Percentiles rank a stretch among this genome's conserved stretches.
These are phyloP conservation scores for Petrosia ficiformis DNA, from an alignment of 37 sponge, comb jelly and placozoan species.

Conservation along the genomic window DNA sequence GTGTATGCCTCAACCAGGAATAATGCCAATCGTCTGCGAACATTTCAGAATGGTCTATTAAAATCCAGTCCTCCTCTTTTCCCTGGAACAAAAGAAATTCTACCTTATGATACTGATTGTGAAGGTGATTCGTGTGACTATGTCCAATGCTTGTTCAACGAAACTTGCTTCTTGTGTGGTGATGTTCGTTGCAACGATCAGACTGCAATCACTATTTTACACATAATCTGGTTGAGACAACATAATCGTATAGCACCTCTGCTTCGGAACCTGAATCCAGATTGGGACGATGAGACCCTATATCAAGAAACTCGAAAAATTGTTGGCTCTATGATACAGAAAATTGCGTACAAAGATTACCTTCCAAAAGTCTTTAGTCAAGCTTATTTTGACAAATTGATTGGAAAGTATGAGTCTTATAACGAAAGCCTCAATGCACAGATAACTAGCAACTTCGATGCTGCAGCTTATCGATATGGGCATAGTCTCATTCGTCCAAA, in stretches of 20 bases:
- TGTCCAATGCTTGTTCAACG: neutral
- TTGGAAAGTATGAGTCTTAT: conserved; percentile 34
- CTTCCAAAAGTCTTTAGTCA: conserved; percentile 65
- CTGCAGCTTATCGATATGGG: conserved; percentile 70
- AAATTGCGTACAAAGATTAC: conserved; percentile 66
- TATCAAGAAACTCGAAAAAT: conserved; percentile 85
- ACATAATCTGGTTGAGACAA: conserved; percentile 92
- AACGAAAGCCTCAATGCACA: conserved; percentile 36
- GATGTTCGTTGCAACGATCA: conserved; percentile 83
- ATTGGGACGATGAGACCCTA: conserved; percentile 85
- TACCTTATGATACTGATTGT: conserved; percentile 36
- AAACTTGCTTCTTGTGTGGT: conserved; percentile 74
- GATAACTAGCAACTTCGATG: conserved; percentile 62
- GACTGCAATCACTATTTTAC: conserved; percentile 78
- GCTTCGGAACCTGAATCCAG: conserved; percentile 71
- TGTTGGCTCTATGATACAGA: conserved; percentile 63
- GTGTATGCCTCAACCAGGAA: conserved; percentile 72
- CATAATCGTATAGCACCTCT: conserved; percentile 84
- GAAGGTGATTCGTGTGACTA: no score
- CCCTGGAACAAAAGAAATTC: conserved; percentile 57
- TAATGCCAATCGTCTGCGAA: conserved; percentile 21
- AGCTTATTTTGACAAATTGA: conserved; percentile 20
- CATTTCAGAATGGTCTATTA: conserved; percentile 34
- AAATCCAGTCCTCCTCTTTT: no score
- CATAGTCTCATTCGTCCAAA: conserved; percentile 43